Evolutionary conservation across 2,113 vertebrate species (phyloP), one percentile per base, ranked within the genome.

Genomic region (Sapajus apella): DNA sequence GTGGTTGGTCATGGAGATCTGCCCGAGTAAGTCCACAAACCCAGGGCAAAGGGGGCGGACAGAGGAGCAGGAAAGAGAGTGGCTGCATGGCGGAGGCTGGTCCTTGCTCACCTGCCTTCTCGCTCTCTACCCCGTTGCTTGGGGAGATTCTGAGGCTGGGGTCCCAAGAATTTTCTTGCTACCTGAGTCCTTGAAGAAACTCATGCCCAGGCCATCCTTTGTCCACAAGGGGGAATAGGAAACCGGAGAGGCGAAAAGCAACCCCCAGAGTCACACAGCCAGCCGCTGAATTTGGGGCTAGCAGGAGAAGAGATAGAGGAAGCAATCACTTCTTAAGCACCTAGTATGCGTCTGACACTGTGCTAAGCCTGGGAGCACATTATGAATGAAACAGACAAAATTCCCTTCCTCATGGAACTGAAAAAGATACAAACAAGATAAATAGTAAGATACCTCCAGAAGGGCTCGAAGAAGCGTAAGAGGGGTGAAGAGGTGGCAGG

Each of bases 11-110:
- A 25, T 58, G 76, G 77, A 27, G 95, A 52, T 66, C 37, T 90
- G 94, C 82, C 95, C 35, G 83, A 91, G 72, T 72, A 50, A 96
- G 93, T 68, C 91, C 76, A 58, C 40, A 58, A 84, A 86, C 87
- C 94, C 55, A 52, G 40, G 89, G 90, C 17, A 40, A 58, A 23
- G 9, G 76, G n/a, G 68, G 40, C 40, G 70, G 56, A 13, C 13
- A 8, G 61, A 37, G 32, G 6, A 6, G 70, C 35, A 35, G 45
- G 61, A 43, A 40, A 68, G 56, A 27, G 30, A 47, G 55, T 47
- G 11, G 40, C 77, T 66, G 17, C 6, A 18, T n/a, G 20, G 7
- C 1, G 4, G 32, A 32, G 64, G 73, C 9, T 37, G 50, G 12
- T 72, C 61, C 50, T 55, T 64, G 20, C 43, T 55, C 64, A 4